Base-by-base conservation (phyloP, 2,888 invertebrate species). In the Chrysotoxum bicinctum region DNA sequence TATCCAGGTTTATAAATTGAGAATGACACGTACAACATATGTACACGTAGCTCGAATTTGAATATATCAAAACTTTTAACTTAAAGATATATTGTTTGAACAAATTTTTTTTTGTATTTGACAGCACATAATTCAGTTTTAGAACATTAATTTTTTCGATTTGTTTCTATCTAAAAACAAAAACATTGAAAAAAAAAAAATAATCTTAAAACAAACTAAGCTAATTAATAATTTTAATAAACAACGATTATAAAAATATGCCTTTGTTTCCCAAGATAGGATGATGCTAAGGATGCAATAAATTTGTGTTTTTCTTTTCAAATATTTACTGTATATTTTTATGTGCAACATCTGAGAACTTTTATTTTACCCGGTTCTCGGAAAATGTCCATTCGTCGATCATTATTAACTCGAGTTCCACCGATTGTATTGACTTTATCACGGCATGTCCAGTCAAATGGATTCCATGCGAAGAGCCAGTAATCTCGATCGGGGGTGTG, bases 391-490 rank as follows among this genome's bases (percentile, higher is more conserved):
- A 92, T 92, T 70, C 92, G 91, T 2, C 92, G 90, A 88, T 92
- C 92, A 75, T 92, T 92, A 84, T 92, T 92, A 3, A 91, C 91
- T 19, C 92, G 90, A 16, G 90, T 90, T 16, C 92, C 92, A 16
- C 92, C 92, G 43, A 92, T 91, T 1, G 92, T 92, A 79, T 91
- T 91, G 52, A 92, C 91, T 88, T 92, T 92, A 85, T 92, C 92
- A 9, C 92, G 91, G 84, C 97, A 97, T 26, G 94, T 93, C 16
- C 95, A 95, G 89, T 96, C 96, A 87, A 95, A 95, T 54, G 96
- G 94, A 89, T 96, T 96, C 94, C 96, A 97, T 0, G 96, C 95
- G 88, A 96, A 96, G 30, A 96, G 91, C 93, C 95, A 95, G 87
- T 95, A 95, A 77, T 95, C 94, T 0, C 93, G 91, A 43, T 96